Base-by-base conservation (phyloP, 2,888 invertebrate genomes). In the Dynastes maya region DNA sequence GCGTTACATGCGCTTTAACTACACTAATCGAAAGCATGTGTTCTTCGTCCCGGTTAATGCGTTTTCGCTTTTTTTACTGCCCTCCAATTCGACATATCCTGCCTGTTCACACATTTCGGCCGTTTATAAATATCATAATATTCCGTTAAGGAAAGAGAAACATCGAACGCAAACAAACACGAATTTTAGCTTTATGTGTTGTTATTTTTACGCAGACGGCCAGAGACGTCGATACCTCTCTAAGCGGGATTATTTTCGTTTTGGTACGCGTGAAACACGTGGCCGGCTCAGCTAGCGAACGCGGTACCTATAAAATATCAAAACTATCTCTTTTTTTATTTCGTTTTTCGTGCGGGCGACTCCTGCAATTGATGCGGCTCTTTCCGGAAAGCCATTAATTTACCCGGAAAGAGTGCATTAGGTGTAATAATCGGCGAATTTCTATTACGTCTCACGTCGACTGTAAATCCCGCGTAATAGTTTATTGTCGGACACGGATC, bases 401-500 rank as follows among this genome's bases (percentile, higher is more conserved):
- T 72, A 40, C 16, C 55, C 58, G 72, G 72, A 72, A 72, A 58
- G 29, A 55, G 67, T 76, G 55, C 76, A 67, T 67, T 76, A 67
- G 64, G 76, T 76, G 76, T 67, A 71, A 78, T 78, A 77, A 82
- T 80, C 77, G 80, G 49, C 67, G 78, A 81, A 81, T 80, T 82
- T 81, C 78, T 82, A 79, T 81, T 81, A 81, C 80, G 76, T 63
- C 78, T 78, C 82, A 80, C 82, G 82, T 82, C 79, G 71, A 40
- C 72, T 65, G 79, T 77, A 81, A 81, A 83, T 81, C 83, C 82
- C 79, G 81, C 80, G 82, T 82, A 83, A 83, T 84, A 83, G 82
- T 83, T 83, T 83, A 84, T 83, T 82, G 84, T 84, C 82, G 76
- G 81, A 83, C 83, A 82, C 80, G 82, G 81, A 82, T 83, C 82